Percentiles rank a stretch among this genome's conserved stretches.
Evolutionary conservation across 2,888 invertebrate species (phyloP).

Genomic region (Drosophila fulvimacula): DNA sequence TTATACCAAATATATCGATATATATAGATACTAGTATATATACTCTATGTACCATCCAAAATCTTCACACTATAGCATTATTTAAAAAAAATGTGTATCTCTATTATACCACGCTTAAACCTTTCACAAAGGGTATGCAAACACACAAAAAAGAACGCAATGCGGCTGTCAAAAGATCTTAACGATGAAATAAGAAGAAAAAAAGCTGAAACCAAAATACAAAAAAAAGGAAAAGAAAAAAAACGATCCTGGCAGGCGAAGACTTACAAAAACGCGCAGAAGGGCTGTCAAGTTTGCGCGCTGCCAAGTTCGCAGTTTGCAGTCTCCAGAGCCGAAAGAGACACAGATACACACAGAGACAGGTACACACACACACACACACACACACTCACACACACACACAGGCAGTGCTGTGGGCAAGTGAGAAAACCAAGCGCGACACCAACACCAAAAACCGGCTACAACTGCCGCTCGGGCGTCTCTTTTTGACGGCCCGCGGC

Average conservation of each 20-base stretch:
- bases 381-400: conserved; percentile 4
- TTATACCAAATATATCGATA: background rate
- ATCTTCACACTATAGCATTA: background rate
- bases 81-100: too few relatives aligned
- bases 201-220: conserved; percentile 8
- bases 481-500: conserved; percentile 38
- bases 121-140: conserved; percentile 8
- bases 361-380: conserved; percentile 15
- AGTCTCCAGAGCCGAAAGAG: conserved; percentile 21
- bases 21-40: background rate
- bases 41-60: background rate
- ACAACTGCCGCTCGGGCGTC: conserved; percentile 34
- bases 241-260: conserved; percentile 65
- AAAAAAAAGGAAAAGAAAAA: conserved; percentile 36
- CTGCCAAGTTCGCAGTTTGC: conserved; percentile 52
- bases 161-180: conserved; percentile 77
- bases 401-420: conserved; percentile 47
- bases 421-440: conserved; percentile 80
- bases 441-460: conserved; percentile 80
- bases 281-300: conserved; percentile 62
- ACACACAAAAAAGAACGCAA: conserved; percentile 35
- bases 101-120: background rate
- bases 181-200: conserved; percentile 54
- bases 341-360: conserved; percentile 7
- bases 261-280: conserved; percentile 52